These are phyloP conservation scores for Ichneumon xanthorius DNA, from an alignment of 2,888 invertebrate species.

Conservation along the genomic window DNA sequence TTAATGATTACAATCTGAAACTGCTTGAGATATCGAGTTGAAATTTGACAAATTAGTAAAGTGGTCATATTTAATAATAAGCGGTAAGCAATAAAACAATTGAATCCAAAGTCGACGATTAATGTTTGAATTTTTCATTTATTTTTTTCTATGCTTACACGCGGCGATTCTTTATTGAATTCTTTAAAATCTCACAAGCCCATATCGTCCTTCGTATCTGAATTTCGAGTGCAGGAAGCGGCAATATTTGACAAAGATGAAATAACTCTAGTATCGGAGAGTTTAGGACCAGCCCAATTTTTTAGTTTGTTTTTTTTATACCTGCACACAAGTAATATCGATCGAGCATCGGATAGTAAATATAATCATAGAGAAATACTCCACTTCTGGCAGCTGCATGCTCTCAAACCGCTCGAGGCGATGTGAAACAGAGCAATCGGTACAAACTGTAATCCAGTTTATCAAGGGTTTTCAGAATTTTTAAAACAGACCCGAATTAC, in stretches of 20 bases:
- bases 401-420: background rate
- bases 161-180: conserved; percentile 35
- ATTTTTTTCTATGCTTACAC: conserved; percentile 17
- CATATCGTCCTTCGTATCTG: conserved; percentile 8
- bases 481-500: no score
- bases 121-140: background rate
- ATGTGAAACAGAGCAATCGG: background rate
- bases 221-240: conserved; percentile 29
- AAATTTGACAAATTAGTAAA: no score
- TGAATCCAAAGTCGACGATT: background rate
- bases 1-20: no score
- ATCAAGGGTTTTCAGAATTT: no score
- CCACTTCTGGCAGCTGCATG: background rate
- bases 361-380: background rate
- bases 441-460: no score
- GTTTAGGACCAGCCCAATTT: conserved; percentile 49
- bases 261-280: background rate
- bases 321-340: background rate
- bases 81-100: background rate
- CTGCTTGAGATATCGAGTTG: no score
- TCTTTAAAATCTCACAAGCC: conserved; percentile 36
- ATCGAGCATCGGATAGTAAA: background rate
- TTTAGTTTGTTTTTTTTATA: background rate
- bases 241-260: conserved; percentile 26
- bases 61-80: no score